Evolutionary conservation across 1,140 invertebrate genomes (phyloP), one percentile per base, ranked within the genome.

Genomic region (Aphelinus certus): DNA sequence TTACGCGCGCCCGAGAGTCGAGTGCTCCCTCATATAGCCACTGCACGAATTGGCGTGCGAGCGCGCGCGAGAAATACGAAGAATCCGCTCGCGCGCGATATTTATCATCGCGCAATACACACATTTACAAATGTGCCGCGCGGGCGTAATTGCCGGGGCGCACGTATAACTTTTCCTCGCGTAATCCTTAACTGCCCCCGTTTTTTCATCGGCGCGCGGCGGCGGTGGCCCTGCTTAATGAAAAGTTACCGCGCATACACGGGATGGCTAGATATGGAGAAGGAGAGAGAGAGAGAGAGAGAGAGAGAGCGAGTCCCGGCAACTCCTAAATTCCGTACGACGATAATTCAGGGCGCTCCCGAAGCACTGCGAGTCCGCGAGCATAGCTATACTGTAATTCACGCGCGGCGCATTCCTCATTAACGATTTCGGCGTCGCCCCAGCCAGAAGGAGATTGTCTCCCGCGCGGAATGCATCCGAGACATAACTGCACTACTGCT

Each of bases 121-220:
- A 68, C 26, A 55, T 4, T 10, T 9, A 56, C 7, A 56, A 66
- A 7, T 42, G 3, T 51, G 7, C 1, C 0, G 26, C 0, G 5
- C 5, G 57, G n/a, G 47, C 7, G 9, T 66, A 73, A 74, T 74
- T 68, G 65, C 64, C 49, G 3, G 42, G 0, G 72, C 57, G 57
- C 72, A 68, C 58, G 57, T 74, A 26, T 26, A 74, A 68, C 49
- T 46, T 53, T 56, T 68, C 45, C 51, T 53, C 47, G 47, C 55
- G 42, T 51, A 7, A 67, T 57, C 55, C n/a, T 71, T 63, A 63
- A 71, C 43, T 26, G 70, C 45, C 10, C 9, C n/a, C 3, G 3
- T 67, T 56, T 67, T 67, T 55, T 67, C 42, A 43, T 69, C 56
- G 48, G 26, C 26, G 61, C 7, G 9, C 10, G 2, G 9, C 42